Base-by-base conservation (phyloP, 2,888 invertebrate genomes). In the Sinelater perroti region DNA sequence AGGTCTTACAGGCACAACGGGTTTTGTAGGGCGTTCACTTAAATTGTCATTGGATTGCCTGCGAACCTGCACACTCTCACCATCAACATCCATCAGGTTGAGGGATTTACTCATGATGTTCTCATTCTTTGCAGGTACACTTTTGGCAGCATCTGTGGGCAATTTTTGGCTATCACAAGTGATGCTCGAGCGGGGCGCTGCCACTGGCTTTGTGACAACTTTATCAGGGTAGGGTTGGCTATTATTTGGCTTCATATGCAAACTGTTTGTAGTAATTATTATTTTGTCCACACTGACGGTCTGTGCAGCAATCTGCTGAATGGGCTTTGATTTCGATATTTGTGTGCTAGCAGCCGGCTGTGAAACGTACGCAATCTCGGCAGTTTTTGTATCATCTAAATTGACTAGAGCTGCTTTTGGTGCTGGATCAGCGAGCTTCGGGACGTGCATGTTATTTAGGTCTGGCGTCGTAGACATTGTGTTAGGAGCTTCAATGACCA, bases 1-100 rank as follows among this genome's bases (percentile, higher is more conserved):
- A 10, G 92, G 92, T 52, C 93, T 83, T 75, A 91, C 91, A 44
- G 93, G 93, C 64, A 93, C 85, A 45, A 88, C 89, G 3, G 93
- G 93, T 77, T 93, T 93, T 72, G 84, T 80, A 20, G 78, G 76
- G 18, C 79, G 69, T 56, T 80, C 79, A 8, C 75, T 72, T 57
- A 75, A 74, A 67, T 73, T 73, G 36, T 72, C 71, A 17, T 75
- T 63, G 2, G 70, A 46, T 46, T 78, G 79, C 61, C 72, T 74
- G 17, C 87, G 81, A 63, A 87, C 73, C 70, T 81, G 82, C 35
- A 86, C 84, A 36, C 76, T 77, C 50, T 76, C 76, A 16, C 73
- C 72, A 18, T 66, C 68, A 4, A 63, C 51, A 26, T 71, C 68
- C 11, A 69, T 65, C 21, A 67, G 65, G 36, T 67, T 70, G 21